phyloP scores from a whole-genome alignment of 2,797 vertebrate species.

The Poeciliopsis gracilis region DNA sequence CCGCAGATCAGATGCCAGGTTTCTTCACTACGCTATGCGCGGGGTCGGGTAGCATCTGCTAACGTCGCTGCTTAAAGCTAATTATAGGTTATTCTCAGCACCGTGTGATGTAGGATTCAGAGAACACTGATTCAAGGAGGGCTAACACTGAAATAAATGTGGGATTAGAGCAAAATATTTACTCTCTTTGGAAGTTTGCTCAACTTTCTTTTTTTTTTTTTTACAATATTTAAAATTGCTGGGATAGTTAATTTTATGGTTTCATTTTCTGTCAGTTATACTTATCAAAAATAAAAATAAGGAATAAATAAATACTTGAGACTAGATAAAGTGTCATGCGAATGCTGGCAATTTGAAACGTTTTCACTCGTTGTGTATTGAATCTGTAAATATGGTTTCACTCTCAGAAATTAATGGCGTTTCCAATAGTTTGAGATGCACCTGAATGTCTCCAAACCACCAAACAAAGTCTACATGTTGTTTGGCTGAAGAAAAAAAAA shows the following conservation, averaged over 20 bases:
- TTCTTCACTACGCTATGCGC: conserved; percentile 63
- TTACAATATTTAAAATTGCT: neutral
- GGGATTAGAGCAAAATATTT: neutral
- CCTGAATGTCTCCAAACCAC: neutral
- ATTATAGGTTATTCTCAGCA: conserved; percentile 71
- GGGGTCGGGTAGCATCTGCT: conserved; percentile 68
- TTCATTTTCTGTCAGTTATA: neutral
- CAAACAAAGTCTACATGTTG: neutral
- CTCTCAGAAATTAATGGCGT: neutral
- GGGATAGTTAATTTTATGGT: neutral
- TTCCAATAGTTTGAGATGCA: neutral
- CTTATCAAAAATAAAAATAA: neutral
- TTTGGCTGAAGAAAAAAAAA: neutral
- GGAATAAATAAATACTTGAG: neutral
- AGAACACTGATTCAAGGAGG: conserved; percentile 12
- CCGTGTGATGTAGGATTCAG: conserved; percentile 49
- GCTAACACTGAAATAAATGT: neutral
- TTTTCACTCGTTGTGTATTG: neutral
- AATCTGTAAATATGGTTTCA: neutral
- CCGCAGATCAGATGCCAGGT: conserved; percentile 52
- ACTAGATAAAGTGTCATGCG: no score
- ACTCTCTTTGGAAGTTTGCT: neutral
- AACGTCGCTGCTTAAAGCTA: conserved; percentile 53
- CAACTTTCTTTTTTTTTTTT: neutral
- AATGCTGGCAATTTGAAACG: neutral